Evolutionary conservation across 2,797 vertebrate genomes (phyloP), one percentile per base, ranked within the genome.

Genomic region (Bradypus variegatus): DNA sequence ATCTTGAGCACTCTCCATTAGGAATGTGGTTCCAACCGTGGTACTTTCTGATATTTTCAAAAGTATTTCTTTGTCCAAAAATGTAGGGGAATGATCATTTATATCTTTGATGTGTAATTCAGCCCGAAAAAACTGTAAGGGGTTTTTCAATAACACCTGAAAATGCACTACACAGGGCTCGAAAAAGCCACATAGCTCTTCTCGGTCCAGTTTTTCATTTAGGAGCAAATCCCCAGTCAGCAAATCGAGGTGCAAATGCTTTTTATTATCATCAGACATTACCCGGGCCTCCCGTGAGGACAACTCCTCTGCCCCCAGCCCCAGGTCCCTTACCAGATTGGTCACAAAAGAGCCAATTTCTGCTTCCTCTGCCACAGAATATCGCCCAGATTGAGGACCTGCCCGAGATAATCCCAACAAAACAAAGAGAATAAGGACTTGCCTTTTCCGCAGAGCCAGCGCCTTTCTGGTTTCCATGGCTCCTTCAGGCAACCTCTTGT

Each of bases 31-130:
- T 31, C 81, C 95, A 0, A 31, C 81, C 1, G 94, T 58, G n/a
- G 97, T 31, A 0, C 55, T 94, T 93, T 98, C 98, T 0, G 97
- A 78, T 2, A 98, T 97, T 93, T 94, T 96, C 92, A 97, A 84
- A 94, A 96, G 41, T 1, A 95, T 92, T 77, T 95, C 95, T 27
- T 85, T 96, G 5, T 95, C 96, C 64, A 95, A 69, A 50, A 97
- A 96, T 48, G 64, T 21, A 4, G 97, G 96, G 23, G 93, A 89
- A 38, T 96, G 94, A 94, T 97, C 96, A 67, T 97, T 97, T 91
- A 96, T 93, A 58, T 97, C 96, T 16, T 50, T 76, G 90, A 97
- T 73, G 16, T 94, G 86, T 65, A 97, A 94, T 91, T 97, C 97
- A 80, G 93, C 95, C 91, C 85, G 80, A 72, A 95, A 97, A 75